A percentile compares a stretch with the other conserved stretches of the same genome.
phyloP scores from a whole-genome alignment of 2,113 vertebrate species.

The Athene cunicularia region DNA sequence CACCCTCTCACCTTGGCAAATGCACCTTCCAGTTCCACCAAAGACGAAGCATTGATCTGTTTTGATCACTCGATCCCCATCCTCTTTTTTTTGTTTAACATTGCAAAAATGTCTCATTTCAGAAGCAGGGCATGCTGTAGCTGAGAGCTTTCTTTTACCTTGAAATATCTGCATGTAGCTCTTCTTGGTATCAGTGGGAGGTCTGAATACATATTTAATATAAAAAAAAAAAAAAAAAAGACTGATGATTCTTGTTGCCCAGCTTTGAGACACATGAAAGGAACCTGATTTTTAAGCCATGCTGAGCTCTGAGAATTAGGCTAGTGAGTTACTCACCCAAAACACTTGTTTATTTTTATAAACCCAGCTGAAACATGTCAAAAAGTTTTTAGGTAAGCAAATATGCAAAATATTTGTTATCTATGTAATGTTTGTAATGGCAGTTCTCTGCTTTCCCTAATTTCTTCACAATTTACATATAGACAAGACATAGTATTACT shows the following conservation, averaged over 20 bases:
- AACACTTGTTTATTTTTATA: background rate
- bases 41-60: background rate
- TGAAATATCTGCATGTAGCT: background rate
- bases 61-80: background rate
- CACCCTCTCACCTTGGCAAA: background rate
- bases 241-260: background rate
- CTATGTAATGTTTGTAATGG: background rate
- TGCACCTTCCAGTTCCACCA: background rate
- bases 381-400: background rate
- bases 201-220: background rate
- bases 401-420: background rate
- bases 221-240: background rate
- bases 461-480: slow-evolving; percentile 1
- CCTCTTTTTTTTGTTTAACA: background rate
- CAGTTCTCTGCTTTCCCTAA: background rate
- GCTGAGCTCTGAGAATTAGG: background rate
- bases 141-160: background rate
- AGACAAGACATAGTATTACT: background rate
- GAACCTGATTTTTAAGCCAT: background rate
- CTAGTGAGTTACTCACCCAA: background rate
- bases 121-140: background rate
- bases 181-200: background rate
- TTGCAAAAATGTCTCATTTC: background rate
- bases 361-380: background rate
- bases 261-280: background rate